Percentiles rank a stretch among this genome's conserved stretches.
phyloP scores from a whole-genome alignment of 2,113 vertebrate genomes.

The Opisthocomus hoazin region DNA sequence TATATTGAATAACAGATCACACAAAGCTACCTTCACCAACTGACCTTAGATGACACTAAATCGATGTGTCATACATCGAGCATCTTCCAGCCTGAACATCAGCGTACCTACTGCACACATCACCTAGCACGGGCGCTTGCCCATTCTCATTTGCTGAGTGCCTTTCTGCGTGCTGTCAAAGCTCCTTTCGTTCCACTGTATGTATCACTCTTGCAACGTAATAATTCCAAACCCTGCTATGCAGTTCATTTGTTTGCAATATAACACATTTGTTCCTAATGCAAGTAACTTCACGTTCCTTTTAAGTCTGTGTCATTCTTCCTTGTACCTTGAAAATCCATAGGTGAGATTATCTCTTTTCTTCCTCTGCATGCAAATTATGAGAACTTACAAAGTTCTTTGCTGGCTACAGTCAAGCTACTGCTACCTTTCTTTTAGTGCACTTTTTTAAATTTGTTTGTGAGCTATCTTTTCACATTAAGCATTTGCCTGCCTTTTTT shows the following conservation, averaged over 20 bases:
- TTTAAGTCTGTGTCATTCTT: background rate
- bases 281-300: background rate
- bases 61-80: background rate
- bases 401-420: background rate
- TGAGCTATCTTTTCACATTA: background rate
- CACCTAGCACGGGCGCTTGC: background rate
- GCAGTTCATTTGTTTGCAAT: background rate
- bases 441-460: background rate
- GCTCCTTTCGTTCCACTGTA: background rate
- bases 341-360: background rate
- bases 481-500: background rate
- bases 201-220: background rate
- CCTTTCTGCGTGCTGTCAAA: background rate
- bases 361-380: background rate
- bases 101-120: rapidly evolving
- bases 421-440: background rate
- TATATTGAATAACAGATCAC: background rate
- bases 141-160: background rate
- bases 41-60: background rate
- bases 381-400: background rate
- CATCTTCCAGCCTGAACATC: background rate
- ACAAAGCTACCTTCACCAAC: background rate
- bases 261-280: background rate
- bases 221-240: background rate
- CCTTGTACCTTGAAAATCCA: background rate